A percentile compares a stretch with the other conserved stretches of the same genome.
Evolutionary conservation across 2,797 vertebrate genomes (phyloP).

Genomic region (Crypturellus tataupa): DNA sequence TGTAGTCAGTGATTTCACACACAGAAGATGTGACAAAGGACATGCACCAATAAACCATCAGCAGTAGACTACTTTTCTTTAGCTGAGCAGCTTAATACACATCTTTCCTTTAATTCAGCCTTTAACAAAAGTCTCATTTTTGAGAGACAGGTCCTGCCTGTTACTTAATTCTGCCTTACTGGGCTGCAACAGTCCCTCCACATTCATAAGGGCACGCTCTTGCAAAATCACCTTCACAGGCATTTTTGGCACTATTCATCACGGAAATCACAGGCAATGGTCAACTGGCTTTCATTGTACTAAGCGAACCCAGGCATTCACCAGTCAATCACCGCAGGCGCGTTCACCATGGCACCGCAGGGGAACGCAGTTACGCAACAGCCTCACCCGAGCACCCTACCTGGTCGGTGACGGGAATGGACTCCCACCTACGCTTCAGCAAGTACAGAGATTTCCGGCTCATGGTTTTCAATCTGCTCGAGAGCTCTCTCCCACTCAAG

Average conservation of each 20-base stretch:
- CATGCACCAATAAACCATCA: accelerated
- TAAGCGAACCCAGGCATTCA: neutral
- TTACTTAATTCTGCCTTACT: neutral
- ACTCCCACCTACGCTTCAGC: conserved; percentile 77
- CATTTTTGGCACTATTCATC: neutral
- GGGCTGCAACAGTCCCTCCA: neutral
- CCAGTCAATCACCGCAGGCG: accelerated
- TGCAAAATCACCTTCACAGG: neutral
- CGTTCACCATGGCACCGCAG: neutral
- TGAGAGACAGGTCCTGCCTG: neutral
- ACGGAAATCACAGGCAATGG: neutral
- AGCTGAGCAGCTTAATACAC: neutral
- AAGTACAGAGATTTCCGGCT: conserved; percentile 70
- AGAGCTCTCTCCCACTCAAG: neutral
- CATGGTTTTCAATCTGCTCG: conserved; percentile 46
- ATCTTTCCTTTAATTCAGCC: neutral
- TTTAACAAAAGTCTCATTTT: neutral
- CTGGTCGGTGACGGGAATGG: conserved; percentile 71
- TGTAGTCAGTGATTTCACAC: neutral
- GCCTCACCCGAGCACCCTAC: conserved; percentile 53
- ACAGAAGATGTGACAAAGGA: neutral
- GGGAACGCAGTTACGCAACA: neutral
- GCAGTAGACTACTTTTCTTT: neutral
- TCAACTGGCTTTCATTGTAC: neutral
- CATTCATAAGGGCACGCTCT: neutral